These are phyloP conservation scores for Acinonyx jubatus DNA, from an alignment of 2,113 vertebrate genomes.

Conservation along the genomic window DNA sequence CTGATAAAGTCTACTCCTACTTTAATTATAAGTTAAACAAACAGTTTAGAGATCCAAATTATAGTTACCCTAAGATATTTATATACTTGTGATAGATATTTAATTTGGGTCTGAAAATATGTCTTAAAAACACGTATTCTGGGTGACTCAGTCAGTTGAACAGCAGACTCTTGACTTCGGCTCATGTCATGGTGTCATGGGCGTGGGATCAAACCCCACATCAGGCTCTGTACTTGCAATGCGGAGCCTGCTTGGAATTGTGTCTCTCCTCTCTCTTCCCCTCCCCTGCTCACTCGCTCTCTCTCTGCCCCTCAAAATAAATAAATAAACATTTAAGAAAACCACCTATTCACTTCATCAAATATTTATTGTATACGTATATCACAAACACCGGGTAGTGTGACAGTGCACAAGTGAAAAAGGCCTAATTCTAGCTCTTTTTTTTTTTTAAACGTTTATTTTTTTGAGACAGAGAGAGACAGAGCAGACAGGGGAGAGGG, in stretches of 20 bases:
- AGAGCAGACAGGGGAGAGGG: too few species aligned
- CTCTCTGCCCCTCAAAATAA: too few species aligned
- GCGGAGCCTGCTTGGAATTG: too few species aligned
- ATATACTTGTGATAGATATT: background rate
- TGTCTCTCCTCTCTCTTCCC: too few species aligned
- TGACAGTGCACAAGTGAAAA: background rate
- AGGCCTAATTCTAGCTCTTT: background rate
- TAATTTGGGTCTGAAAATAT: background rate
- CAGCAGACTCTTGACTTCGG: too few species aligned
- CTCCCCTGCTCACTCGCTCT: too few species aligned
- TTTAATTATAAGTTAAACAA: conserved; percentile 11
- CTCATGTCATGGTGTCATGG: too few species aligned
- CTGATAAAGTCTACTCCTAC: background rate
- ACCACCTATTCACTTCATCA: background rate
- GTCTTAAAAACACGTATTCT: background rate
- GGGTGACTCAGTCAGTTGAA: too few species aligned
- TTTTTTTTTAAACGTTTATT: too few species aligned
- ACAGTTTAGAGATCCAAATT: background rate
- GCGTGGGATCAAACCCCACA: too few species aligned
- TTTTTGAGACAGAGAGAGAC: too few species aligned
- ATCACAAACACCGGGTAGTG: background rate
- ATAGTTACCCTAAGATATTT: background rate
- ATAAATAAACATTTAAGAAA: background rate
- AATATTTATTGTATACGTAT: background rate
- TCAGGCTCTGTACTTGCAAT: too few species aligned